Percentiles rank a stretch among this genome's conserved stretches.
Evolutionary conservation across 2,797 vertebrate genomes (phyloP).

Genomic region (Xiphophorus birchmanni): DNA sequence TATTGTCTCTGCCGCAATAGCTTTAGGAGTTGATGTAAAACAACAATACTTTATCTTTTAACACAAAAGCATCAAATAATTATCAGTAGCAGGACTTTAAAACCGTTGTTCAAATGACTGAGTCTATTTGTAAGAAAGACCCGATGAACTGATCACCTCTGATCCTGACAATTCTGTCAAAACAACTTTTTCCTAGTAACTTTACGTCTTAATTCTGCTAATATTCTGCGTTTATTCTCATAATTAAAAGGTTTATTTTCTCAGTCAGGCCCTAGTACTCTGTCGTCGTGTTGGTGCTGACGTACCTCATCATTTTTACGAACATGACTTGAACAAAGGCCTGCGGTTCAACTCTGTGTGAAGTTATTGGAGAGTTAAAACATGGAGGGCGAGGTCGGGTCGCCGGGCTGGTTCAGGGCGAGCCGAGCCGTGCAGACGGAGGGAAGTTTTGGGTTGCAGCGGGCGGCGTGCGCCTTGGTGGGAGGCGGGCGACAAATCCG

Average conservation of each 20-base stretch:
- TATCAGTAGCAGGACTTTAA: no score
- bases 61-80: no score
- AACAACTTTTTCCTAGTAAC: no score
- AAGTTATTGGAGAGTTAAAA: conserved; percentile 70
- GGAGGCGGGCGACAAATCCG: conserved; percentile 46
- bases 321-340: conserved; percentile 26
- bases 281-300: background rate
- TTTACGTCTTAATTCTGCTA: no score
- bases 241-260: background rate
- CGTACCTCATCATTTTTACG: conserved; percentile 31
- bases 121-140: no score
- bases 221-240: background rate
- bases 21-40: background rate
- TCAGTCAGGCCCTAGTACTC: no score
- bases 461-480: conserved; percentile 15
- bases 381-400: conserved; percentile 56
- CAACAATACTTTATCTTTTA: no score
- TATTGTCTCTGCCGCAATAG: background rate
- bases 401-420: conserved; percentile 34
- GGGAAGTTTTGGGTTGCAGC: conserved; percentile 67
- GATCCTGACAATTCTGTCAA: no score
- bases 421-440: conserved; percentile 26
- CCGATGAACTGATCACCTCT: no score
- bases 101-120: no score
- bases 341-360: conserved; percentile 61